phyloP scores from a whole-genome alignment of 2,113 vertebrate species.

The Phrynosoma blainvillii region DNA sequence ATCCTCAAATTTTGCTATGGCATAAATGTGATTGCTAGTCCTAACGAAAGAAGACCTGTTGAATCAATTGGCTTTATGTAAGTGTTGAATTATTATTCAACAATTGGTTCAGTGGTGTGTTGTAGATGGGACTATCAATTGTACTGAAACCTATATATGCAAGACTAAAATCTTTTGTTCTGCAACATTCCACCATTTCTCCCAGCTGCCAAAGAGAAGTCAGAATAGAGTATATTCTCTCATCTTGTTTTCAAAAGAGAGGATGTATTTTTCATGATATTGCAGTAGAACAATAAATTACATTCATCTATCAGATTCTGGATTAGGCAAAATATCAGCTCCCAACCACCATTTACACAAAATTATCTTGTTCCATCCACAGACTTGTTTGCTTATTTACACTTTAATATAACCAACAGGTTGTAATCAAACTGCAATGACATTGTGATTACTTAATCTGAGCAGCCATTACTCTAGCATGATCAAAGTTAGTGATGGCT shows the following conservation, averaged over 20 bases:
- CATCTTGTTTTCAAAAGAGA: background rate
- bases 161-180: constrained; percentile 26
- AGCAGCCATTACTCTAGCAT: constrained; percentile 23
- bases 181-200: constrained; percentile 29
- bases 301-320: constrained; percentile 42
- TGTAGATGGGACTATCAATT: too few relatives aligned
- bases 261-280: constrained; percentile 38
- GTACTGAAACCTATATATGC: background rate
- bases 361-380: constrained; percentile 52
- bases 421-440: constrained; percentile 55
- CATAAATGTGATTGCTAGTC: too few relatives aligned
- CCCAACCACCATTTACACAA: constrained; percentile 36
- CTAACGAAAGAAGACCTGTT: too few relatives aligned
- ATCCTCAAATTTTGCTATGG: constrained; percentile 26
- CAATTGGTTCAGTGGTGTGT: too few relatives aligned
- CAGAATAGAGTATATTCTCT: constrained; percentile 37
- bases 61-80: too few relatives aligned
- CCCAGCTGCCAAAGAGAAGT: constrained; percentile 46
- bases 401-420: constrained; percentile 47
- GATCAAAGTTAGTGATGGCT: constrained; percentile 48
- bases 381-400: constrained; percentile 66
- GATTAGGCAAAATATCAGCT: constrained; percentile 49
- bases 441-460: constrained; percentile 17
- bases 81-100: too few relatives aligned
- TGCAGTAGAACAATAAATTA: constrained; percentile 40